Evolutionary conservation across 2,113 vertebrate genomes (phyloP).

Genomic region (Hippocampus abdominalis): DNA sequence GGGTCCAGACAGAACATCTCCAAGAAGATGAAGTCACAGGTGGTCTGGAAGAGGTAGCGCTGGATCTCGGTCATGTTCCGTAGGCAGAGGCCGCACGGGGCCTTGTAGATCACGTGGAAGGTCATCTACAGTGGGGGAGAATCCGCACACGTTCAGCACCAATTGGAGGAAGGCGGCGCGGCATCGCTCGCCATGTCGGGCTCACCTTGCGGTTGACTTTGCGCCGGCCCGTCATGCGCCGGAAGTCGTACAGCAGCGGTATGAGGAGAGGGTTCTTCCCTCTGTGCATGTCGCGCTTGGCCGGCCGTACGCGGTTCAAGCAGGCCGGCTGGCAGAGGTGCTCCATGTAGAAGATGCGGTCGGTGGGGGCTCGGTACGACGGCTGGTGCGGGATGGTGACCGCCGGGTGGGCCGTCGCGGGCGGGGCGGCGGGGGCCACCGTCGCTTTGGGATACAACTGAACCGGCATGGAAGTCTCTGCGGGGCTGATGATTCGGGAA

Average conservation of each 20-base stretch:
- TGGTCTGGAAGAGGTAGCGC: conserved; percentile 88
- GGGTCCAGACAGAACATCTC: conserved; percentile 99
- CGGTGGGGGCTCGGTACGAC: conserved; percentile 85
- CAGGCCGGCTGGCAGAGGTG: conserved; percentile 84
- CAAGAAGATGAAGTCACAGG: conserved; percentile 90
- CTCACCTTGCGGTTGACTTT: conserved; percentile 88
- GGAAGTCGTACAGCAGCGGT: conserved; percentile 90
- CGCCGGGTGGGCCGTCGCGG: conserved; percentile 45
- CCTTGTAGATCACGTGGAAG: conserved; percentile 96
- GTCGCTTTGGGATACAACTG: conserved; percentile 33
- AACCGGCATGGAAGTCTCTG: not conserved
- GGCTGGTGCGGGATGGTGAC: conserved; percentile 82
- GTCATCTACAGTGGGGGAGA: conserved; percentile 74
- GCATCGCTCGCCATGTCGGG: not conserved
- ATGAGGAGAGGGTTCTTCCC: conserved; percentile 90
- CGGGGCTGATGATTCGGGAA: not conserved
- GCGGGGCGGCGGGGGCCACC: not conserved
- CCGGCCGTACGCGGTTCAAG: conserved; percentile 80
- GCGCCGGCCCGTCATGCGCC: conserved; percentile 89
- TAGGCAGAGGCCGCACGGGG: conserved; percentile 89
- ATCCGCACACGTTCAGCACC: not conserved
- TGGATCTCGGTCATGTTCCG: conserved; percentile 94
- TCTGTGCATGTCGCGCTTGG: conserved; percentile 72
- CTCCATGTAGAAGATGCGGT: conserved; percentile 89
- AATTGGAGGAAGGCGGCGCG: not conserved